Conservation (phyloP, 2,113 vertebrate genomes). For the Melanerpes aurifrons region DNA sequence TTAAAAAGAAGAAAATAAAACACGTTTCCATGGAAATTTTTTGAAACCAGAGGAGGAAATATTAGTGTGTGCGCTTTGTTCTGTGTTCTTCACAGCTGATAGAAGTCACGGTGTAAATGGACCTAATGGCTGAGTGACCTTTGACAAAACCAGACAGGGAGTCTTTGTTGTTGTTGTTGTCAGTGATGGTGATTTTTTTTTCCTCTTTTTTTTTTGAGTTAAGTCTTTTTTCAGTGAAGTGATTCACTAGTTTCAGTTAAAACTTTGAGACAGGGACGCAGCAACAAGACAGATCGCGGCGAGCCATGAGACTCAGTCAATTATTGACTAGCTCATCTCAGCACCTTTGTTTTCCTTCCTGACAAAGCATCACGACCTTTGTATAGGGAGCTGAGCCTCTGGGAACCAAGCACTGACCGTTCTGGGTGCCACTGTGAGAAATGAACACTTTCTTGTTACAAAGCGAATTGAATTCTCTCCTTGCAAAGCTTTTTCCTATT, state of each 20-base stretch:
- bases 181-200: not conserved
- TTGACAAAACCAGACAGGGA: conserved; percentile 1
- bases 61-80: not conserved
- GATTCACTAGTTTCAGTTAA: conserved; percentile 18
- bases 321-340: conserved; percentile 38
- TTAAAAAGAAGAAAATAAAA: not conserved
- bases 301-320: conserved; percentile 49
- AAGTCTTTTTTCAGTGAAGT: not conserved
- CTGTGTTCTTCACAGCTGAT: conserved; percentile 9
- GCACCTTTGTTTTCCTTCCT: conserved; percentile 48
- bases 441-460: not conserved
- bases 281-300: conserved; percentile 35
- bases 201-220: not conserved
- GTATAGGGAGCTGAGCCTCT: not conserved
- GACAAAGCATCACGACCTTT: not conserved
- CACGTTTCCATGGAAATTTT: conserved; percentile 37
- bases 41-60: not conserved
- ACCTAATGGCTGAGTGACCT: conserved; percentile 46
- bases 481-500: conserved; percentile 26
- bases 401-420: not conserved
- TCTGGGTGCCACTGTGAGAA: not conserved
- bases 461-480: conserved; percentile 28
- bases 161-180: conserved; percentile 30
- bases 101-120: conserved; percentile 36
- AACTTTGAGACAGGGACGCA: conserved; percentile 13